phyloP scores from a whole-genome alignment of 2,113 vertebrate genomes.

The Acanthisitta chloris region DNA sequence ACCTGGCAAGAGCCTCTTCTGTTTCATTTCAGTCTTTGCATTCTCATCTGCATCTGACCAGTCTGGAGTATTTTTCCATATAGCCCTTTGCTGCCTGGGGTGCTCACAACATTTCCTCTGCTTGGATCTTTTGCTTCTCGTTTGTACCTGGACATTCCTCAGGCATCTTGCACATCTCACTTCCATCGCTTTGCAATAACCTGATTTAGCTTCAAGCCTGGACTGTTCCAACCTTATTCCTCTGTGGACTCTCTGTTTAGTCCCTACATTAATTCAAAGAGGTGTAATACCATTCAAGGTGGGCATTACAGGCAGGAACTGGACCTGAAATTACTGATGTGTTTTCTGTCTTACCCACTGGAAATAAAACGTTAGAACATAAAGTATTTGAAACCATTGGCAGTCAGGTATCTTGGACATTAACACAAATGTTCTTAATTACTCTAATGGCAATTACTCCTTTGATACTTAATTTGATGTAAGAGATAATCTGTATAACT shows the following conservation, averaged over 20 bases:
- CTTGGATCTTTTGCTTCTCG: background rate
- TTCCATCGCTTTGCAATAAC: background rate
- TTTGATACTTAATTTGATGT: background rate
- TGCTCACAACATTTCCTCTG: background rate
- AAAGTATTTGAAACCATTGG: background rate
- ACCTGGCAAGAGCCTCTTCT: background rate
- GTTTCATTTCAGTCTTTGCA: background rate
- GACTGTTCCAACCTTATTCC: background rate
- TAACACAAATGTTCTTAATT: background rate
- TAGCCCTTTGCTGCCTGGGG: background rate
- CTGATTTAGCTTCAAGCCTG: background rate
- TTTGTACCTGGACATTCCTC: background rate
- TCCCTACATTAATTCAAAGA: background rate
- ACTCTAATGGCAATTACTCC: background rate
- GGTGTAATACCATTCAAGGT: background rate
- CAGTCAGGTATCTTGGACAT: background rate
- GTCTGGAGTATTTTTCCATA: rapidly evolving
- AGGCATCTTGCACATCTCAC: background rate
- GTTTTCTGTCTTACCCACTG: background rate
- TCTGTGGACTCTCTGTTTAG: background rate
- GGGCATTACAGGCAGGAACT: background rate
- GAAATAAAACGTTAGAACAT: background rate
- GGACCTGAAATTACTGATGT: background rate
- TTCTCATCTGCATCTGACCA: background rate
- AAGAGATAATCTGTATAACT: background rate